Conservation (phyloP, 1,140 invertebrate species). For the Brachionus koreanus region DNA sequence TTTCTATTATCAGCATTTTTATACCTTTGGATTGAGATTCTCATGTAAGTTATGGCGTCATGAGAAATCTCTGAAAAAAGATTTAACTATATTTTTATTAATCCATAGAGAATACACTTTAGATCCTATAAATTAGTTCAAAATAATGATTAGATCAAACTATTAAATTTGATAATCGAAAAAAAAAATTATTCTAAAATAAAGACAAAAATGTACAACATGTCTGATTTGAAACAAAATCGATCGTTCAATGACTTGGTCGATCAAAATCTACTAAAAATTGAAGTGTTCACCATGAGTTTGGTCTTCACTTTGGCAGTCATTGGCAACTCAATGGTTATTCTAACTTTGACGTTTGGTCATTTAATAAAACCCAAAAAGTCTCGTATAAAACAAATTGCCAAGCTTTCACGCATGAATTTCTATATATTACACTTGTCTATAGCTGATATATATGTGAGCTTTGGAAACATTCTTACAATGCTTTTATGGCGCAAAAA, state of each 20-base stretch:
- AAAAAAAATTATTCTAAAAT: neutral
- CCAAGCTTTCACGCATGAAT: slow-evolving; percentile 66
- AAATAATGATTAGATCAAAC: neutral
- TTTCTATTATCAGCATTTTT: neutral
- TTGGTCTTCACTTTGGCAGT: slow-evolving; percentile 25
- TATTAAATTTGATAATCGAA: neutral
- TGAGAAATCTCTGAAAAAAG: neutral
- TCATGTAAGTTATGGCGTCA: neutral
- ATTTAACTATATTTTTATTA: neutral
- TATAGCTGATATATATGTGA: slow-evolving; percentile 69
- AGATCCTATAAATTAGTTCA: neutral
- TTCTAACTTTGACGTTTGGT: neutral
- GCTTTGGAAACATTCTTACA: slow-evolving; percentile 68
- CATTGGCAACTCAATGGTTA: slow-evolving; percentile 11
- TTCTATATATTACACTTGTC: slow-evolving; percentile 71
- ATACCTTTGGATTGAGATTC: neutral
- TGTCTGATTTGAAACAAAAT: neutral
- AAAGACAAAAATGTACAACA: neutral
- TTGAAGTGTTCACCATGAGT: slow-evolving; percentile 24
- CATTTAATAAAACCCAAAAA: slow-evolving; percentile 14
- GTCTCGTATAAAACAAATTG: neutral
- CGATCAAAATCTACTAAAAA: slow-evolving; percentile 24
- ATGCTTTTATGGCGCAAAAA: slow-evolving; percentile 69
- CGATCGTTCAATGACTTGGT: neutral
- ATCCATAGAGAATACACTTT: neutral